Percentiles rank a stretch among this genome's conserved stretches.
These are phyloP conservation scores for Strigamia maritima DNA, from an alignment of 2,888 invertebrate species.

Conservation along the genomic window DNA sequence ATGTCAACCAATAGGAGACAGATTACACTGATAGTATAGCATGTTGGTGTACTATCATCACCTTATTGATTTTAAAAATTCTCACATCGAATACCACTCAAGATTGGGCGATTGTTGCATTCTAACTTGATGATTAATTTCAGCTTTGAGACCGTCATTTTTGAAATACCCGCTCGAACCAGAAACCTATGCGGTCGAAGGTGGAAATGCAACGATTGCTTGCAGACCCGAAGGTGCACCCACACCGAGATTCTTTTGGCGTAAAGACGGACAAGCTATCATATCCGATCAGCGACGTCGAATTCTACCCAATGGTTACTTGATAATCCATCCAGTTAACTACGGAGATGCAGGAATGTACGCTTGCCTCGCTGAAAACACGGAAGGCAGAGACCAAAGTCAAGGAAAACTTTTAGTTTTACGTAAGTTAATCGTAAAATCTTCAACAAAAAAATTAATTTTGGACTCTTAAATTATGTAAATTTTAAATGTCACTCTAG, in stretches of 20 bases:
- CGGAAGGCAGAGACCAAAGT: constrained; percentile 82
- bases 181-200: constrained; percentile 86
- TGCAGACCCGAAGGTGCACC: constrained; percentile 95
- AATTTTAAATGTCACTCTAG: not conserved
- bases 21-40: too few species aligned
- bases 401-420: constrained; percentile 77
- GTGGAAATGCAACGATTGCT: constrained; percentile 82
- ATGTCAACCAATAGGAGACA: too few species aligned
- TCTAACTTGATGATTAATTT: too few species aligned
- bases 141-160: constrained; percentile 73
- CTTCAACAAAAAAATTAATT: not conserved
- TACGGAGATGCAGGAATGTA: constrained; percentile 84
- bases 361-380: constrained; percentile 78
- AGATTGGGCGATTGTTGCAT: too few species aligned
- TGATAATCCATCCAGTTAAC: constrained; percentile 79
- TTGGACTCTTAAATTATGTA: too few species aligned
- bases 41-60: too few species aligned
- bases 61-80: too few species aligned
- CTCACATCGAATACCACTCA: too few species aligned
- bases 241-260: constrained; percentile 81
- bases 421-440: constrained; percentile 57
- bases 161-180: constrained; percentile 82
- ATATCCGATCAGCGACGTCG: constrained; percentile 67
- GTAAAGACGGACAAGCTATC: constrained; percentile 75
- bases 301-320: constrained; percentile 79